These are phyloP conservation scores for Protomyctophum bolini DNA, from an alignment of 2,113 vertebrate species.

Conservation along the genomic window DNA sequence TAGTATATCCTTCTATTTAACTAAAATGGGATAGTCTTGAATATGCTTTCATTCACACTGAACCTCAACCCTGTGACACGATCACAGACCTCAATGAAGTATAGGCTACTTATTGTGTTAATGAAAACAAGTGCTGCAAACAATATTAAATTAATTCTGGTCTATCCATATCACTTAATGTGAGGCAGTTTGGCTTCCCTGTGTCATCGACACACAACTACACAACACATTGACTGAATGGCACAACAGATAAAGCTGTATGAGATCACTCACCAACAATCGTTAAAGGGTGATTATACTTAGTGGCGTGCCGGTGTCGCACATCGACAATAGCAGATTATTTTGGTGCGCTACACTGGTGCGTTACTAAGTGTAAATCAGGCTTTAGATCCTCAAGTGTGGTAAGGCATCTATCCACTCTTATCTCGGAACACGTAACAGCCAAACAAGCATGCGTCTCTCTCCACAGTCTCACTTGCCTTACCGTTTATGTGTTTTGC, in stretches of 20 bases:
- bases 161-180: background rate
- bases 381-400: conserved; percentile 34
- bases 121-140: conserved; percentile 8
- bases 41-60: background rate
- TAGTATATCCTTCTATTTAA: conserved; percentile 8
- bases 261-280: conserved; percentile 37
- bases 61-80: background rate
- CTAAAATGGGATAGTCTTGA: background rate
- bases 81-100: background rate
- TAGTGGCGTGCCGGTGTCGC: too few species aligned
- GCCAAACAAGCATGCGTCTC: conserved; percentile 48
- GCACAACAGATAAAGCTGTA: conserved; percentile 31
- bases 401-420: conserved; percentile 44
- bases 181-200: background rate
- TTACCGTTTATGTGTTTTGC: conserved; percentile 77
- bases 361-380: too few species aligned
- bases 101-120: background rate
- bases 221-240: conserved; percentile 59
- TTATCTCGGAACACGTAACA: conserved; percentile 36
- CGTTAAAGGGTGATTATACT: conserved; percentile 1
- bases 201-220: conserved; percentile 23
- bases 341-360: too few species aligned
- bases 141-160: conserved; percentile 36
- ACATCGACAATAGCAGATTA: background rate
- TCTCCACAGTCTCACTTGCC: conserved; percentile 31